Conservation (phyloP, 2,888 invertebrate genomes). For the Eristalis pertinax region DNA sequence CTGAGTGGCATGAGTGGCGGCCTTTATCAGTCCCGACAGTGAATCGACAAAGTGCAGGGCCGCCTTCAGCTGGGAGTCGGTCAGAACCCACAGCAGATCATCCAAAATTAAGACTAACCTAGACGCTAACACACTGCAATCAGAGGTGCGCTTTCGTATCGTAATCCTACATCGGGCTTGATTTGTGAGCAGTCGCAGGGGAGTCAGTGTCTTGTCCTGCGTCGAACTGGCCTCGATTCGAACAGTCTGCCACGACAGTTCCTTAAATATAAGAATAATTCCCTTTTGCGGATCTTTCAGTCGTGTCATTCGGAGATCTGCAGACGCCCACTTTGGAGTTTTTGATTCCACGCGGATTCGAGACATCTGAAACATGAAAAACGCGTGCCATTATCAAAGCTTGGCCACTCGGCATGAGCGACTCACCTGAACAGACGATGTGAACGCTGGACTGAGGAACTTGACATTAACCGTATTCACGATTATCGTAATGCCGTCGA, state of each 20-base stretch:
- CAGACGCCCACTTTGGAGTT: constrained; percentile 93
- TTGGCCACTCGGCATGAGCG: no score
- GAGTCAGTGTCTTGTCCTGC: constrained; percentile 89
- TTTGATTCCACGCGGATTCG: constrained; percentile 96
- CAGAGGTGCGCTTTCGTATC: constrained; percentile 95
- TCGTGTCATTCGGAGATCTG: constrained; percentile 94
- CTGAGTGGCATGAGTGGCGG: constrained; percentile 89
- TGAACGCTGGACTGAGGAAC: constrained; percentile 97
- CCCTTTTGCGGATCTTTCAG: constrained; percentile 94
- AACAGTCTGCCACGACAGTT: constrained; percentile 98
- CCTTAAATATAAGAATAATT: constrained; percentile 97
- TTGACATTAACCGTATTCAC: constrained; percentile 97
- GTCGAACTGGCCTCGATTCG: constrained; percentile 96
- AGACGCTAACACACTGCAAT: constrained; percentile 96
- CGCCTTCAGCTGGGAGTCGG: constrained; percentile 97
- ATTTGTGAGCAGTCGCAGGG: constrained; percentile 95
- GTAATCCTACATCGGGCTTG: constrained; percentile 97
- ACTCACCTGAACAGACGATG: constrained; percentile 95
- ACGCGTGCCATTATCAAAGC: not conserved
- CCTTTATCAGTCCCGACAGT: constrained; percentile 90
- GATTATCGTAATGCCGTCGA: constrained; percentile 97
- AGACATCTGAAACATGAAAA: constrained; percentile 87
- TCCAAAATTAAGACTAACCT: constrained; percentile 95
- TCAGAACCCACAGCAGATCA: constrained; percentile 97
- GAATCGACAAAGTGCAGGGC: constrained; percentile 95